Evolutionary conservation across 2,888 invertebrate species (phyloP).

Genomic region (Diplazon laetatorius): DNA sequence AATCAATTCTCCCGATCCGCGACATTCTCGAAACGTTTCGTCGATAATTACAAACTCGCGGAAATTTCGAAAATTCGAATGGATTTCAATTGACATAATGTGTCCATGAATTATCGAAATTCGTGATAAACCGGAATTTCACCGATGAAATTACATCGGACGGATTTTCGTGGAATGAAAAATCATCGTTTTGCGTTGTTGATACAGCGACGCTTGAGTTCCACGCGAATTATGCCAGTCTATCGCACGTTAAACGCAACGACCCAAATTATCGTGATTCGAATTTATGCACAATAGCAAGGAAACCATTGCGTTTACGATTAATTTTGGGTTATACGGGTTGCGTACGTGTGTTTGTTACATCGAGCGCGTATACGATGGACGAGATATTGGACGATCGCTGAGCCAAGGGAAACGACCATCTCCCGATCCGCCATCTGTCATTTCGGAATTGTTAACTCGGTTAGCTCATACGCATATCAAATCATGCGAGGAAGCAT

Average conservation of each 20-base stretch:
- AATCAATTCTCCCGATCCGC: background rate
- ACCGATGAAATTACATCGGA: conserved; percentile 24
- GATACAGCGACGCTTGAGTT: background rate
- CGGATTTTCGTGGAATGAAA: background rate
- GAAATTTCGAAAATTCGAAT: background rate
- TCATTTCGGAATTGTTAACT: conserved; percentile 80
- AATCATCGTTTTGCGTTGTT: background rate
- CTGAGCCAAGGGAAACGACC: conserved; percentile 61
- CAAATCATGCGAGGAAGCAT: conserved; percentile 78
- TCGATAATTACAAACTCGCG: background rate
- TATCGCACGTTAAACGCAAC: conserved; percentile 34
- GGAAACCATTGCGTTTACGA: conserved; percentile 3
- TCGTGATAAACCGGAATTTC: background rate
- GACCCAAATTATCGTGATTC: conserved; percentile 30
- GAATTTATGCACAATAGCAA: background rate
- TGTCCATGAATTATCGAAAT: conserved; percentile 35
- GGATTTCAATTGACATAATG: conserved; percentile 11
- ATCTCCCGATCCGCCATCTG: conserved; percentile 78
- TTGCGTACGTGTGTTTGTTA: conserved; percentile 2
- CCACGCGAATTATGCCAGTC: conserved; percentile 43
- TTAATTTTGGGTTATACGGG: conserved; percentile 18
- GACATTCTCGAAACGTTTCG: background rate
- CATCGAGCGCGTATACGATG: conserved; percentile 10
- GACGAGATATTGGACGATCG: conserved; percentile 15
- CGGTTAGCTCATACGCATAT: conserved; percentile 80